These are phyloP conservation scores for Nomada flava DNA, from an alignment of 2,888 invertebrate genomes.

Conservation along the genomic window DNA sequence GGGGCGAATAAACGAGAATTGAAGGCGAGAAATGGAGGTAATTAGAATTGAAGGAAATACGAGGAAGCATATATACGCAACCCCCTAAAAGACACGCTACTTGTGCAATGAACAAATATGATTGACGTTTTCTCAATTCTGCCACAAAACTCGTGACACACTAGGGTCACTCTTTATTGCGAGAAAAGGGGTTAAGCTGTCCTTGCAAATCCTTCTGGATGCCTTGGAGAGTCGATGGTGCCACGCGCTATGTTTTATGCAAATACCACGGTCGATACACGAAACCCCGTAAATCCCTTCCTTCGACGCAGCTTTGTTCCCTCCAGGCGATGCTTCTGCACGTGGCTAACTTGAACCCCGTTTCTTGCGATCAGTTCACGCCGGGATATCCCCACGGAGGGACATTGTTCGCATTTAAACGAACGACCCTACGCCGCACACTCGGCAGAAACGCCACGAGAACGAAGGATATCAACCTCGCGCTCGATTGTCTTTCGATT, in stretches of 20 bases:
- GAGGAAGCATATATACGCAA: too few relatives aligned
- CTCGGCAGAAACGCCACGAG: neutral
- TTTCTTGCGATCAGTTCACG: constrained; percentile 36
- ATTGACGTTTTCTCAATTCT: neutral
- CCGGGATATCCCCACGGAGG: constrained; percentile 29
- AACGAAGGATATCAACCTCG: constrained; percentile 4
- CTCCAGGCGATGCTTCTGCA: neutral
- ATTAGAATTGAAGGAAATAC: constrained; percentile 4
- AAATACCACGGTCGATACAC: constrained; percentile 48
- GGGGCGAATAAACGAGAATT: neutral
- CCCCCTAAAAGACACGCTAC: neutral
- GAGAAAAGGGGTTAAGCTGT: constrained; percentile 25
- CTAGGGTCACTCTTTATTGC: too few relatives aligned
- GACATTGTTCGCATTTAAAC: constrained; percentile 45
- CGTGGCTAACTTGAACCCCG: constrained; percentile 18
- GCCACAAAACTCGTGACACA: neutral
- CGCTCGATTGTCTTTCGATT: constrained; percentile 26
- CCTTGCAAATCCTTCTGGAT: constrained; percentile 21
- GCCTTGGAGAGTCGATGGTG: constrained; percentile 27
- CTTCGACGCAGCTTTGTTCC: constrained; percentile 27
- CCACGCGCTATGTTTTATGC: constrained; percentile 39
- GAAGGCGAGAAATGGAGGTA: neutral
- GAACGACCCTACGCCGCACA: constrained; percentile 23
- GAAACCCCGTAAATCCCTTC: constrained; percentile 42
- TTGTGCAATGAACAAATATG: neutral